Evolutionary conservation across 2,888 invertebrate genomes (phyloP), one percentile per base, ranked within the genome.

Genomic region (Agriopis aurantiaria): DNA sequence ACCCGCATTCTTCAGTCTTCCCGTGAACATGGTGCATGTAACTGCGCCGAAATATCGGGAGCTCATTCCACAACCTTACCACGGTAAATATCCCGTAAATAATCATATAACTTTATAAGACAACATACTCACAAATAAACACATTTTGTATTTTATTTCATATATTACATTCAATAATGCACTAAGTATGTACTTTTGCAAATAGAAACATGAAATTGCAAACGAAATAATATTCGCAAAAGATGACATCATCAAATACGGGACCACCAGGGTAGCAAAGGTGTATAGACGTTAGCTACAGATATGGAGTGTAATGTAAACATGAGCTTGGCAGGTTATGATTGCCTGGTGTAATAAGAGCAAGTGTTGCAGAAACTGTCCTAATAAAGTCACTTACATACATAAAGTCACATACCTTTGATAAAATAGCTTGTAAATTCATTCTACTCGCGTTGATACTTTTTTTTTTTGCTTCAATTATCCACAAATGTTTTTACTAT

Each of bases 251-350:
- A 91, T 83, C 86, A 69, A 66, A 68, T 33, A 46, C 53, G 62
- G 55, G 91, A 92, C 92, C 91, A 92, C 92, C 91, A 87, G 86
- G 90, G 82, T 77, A 75, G 90, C 84, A 89, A 75, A 84, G 67
- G 68, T 69, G 73, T 51, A 65, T 72, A 85, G 85, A 84, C 86
- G 80, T 86, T 86, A 87, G 75, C 80, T 65, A 61, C 84, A 78
- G 87, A 89, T 90, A 90, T 81, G 88, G 88, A 64, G 55, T 65
- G 71, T 77, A 82, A 82, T 88, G 83, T 90, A 90, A 91, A 90
- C 90, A 91, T 77, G 65, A 56, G 69, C 81, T 76, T 80, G 80
- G 80, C 84, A 82, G 81, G 80, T 86, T 84, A 75, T 88, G 81
- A 75, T 75, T 51, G 76, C 86, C 83, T 85, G 74, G 85, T 87